These are phyloP conservation scores for Leptinotarsa haldemani DNA, from an alignment of 2,888 invertebrate species.

Conservation along the genomic window DNA sequence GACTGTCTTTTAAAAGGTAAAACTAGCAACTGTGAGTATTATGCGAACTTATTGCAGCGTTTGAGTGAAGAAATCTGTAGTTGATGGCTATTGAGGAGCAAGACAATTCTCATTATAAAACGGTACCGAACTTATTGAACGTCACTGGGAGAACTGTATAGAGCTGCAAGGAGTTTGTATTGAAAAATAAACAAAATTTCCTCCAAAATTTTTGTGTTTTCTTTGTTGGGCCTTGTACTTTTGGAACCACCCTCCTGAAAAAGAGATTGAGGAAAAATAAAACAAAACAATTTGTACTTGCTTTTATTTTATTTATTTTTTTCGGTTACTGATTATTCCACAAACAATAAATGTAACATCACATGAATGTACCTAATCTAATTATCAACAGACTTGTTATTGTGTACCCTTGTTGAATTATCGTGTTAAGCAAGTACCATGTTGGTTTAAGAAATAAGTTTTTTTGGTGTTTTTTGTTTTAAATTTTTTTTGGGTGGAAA, in stretches of 20 bases:
- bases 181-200: no score
- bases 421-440: constrained; percentile 44
- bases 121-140: no score
- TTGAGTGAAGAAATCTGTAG: no score
- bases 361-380: constrained; percentile 49
- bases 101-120: no score
- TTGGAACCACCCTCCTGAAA: neutral
- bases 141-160: no score
- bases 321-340: constrained; percentile 38
- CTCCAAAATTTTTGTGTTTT: neutral
- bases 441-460: constrained; percentile 34
- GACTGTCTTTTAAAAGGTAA: no score
- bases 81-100: no score
- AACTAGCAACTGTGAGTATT: no score
- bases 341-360: constrained; percentile 47
- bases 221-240: neutral
- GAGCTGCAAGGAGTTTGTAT: no score
- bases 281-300: constrained; percentile 32
- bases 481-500: constrained; percentile 32
- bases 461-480: constrained; percentile 31
- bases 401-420: constrained; percentile 39
- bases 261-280: neutral
- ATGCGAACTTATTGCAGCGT: no score
- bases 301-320: constrained; percentile 37
- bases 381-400: constrained; percentile 31